Percentiles rank a stretch among this genome's conserved stretches.
phyloP scores from a whole-genome alignment of 2,797 vertebrate species.

The Paramormyrops hopkinsi region DNA sequence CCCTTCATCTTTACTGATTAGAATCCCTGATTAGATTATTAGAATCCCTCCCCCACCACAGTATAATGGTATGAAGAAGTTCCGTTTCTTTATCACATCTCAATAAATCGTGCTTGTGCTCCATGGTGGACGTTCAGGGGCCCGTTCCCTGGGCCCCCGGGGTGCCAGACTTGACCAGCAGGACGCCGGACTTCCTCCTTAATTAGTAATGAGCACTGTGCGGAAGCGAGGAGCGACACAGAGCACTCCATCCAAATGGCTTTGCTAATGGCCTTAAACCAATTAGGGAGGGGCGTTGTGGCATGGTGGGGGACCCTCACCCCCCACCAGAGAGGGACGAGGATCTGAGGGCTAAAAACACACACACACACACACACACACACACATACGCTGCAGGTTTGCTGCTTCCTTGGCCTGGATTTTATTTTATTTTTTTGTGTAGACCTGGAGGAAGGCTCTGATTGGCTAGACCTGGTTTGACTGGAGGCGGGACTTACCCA shows the following conservation, averaged over 20 bases:
- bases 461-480: not conserved
- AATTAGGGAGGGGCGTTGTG: not conserved
- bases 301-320: not conserved
- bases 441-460: not conserved
- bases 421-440: not conserved
- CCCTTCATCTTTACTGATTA: not conserved
- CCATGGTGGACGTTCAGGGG: not conserved
- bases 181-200: conserved; percentile 19
- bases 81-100: not conserved
- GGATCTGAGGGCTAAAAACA: not conserved
- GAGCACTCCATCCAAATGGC: conserved; percentile 20
- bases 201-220: conserved; percentile 17
- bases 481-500: not conserved
- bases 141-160: not conserved
- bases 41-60: not conserved
- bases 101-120: not conserved
- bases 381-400: not conserved
- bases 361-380: not conserved
- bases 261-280: conserved; percentile 18
- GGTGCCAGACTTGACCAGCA: not conserved
- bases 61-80: not conserved
- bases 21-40: not conserved
- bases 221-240: conserved; percentile 9
- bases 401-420: not conserved
- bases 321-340: not conserved